phyloP scores from a whole-genome alignment of 2,797 vertebrate species.

The Apogon hyalosoma region DNA sequence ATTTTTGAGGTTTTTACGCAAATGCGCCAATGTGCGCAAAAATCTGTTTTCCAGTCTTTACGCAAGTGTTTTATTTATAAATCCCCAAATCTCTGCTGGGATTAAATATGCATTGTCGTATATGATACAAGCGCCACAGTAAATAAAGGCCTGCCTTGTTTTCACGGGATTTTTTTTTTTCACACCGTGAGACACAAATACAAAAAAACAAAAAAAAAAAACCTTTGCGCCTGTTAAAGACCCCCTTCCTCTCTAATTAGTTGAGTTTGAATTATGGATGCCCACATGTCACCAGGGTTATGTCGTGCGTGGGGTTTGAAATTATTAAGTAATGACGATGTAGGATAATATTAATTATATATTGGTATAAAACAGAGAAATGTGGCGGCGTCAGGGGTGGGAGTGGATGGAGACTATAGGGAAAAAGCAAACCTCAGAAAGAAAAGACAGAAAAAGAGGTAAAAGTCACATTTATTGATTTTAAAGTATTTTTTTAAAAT shows the following conservation, averaged over 20 bases:
- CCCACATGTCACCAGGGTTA: slow-evolving; percentile 83
- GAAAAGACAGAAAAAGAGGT: no score
- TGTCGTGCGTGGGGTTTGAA: slow-evolving; percentile 85
- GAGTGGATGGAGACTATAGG: slow-evolving; percentile 57
- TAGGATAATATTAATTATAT: slow-evolving; percentile 88
- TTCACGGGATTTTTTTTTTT: slow-evolving; percentile 46
- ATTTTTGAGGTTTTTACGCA: not conserved
- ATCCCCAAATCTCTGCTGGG: slow-evolving; percentile 73
- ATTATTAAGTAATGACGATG: slow-evolving; percentile 90
- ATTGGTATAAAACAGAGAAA: slow-evolving; percentile 84
- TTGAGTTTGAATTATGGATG: slow-evolving; percentile 90
- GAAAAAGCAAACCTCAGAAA: slow-evolving; percentile 15
- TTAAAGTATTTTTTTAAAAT: no score
- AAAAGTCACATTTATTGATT: no score
- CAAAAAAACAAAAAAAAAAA: no score
- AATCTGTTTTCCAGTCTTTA: slow-evolving; percentile 52
- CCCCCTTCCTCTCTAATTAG: slow-evolving; percentile 81
- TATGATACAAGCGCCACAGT: slow-evolving; percentile 51
- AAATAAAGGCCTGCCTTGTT: slow-evolving; percentile 49
- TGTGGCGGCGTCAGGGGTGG: slow-evolving; percentile 53
- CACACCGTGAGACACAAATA: slow-evolving; percentile 29
- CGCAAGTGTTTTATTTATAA: slow-evolving; percentile 82
- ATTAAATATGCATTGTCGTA: slow-evolving; percentile 86
- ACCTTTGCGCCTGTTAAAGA: slow-evolving; percentile 6
- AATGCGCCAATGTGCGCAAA: slow-evolving; percentile 8